A percentile compares a stretch with the other conserved stretches of the same genome.
Conservation (phyloP, 1,140 invertebrate species). For the Meloidogyne chitwoodi region DNA sequence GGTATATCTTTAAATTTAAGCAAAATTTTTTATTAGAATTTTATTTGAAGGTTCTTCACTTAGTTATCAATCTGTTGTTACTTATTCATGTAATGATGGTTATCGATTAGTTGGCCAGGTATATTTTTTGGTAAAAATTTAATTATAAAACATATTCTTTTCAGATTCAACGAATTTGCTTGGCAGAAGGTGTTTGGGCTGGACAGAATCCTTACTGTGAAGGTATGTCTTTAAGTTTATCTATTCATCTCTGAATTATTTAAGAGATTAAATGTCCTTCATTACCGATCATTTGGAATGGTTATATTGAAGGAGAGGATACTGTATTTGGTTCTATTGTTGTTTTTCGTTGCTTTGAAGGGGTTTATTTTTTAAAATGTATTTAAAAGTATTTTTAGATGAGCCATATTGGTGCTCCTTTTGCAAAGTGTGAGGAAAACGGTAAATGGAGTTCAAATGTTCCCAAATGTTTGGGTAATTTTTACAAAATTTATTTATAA, state of each 20-base stretch:
- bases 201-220: slow-evolving; percentile 79
- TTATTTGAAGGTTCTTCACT: slow-evolving; percentile 68
- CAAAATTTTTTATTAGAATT: not conserved
- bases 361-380: slow-evolving; percentile 66
- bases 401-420: slow-evolving; percentile 72
- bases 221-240: slow-evolving; percentile 65
- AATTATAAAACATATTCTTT: not conserved
- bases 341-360: slow-evolving; percentile 85
- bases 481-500: slow-evolving; percentile 4
- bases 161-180: slow-evolving; percentile 73
- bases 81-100: slow-evolving; percentile 84
- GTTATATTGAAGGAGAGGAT: slow-evolving; percentile 85
- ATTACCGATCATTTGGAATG: slow-evolving; percentile 83
- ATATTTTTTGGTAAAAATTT: not conserved
- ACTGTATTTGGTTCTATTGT: slow-evolving; percentile 83
- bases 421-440: slow-evolving; percentile 82
- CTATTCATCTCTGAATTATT: slow-evolving; percentile 11
- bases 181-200: slow-evolving; percentile 86
- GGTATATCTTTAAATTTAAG: slow-evolving; percentile 50
- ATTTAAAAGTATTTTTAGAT: not conserved
- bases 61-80: slow-evolving; percentile 73
- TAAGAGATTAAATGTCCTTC: slow-evolving; percentile 88
- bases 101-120: slow-evolving; percentile 84
- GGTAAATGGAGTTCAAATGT: slow-evolving; percentile 86
- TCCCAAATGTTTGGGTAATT: slow-evolving; percentile 75